Evolutionary conservation across 2,797 vertebrate species (phyloP), one percentile per base, ranked within the genome.

Genomic region (Limosa lapponica): DNA sequence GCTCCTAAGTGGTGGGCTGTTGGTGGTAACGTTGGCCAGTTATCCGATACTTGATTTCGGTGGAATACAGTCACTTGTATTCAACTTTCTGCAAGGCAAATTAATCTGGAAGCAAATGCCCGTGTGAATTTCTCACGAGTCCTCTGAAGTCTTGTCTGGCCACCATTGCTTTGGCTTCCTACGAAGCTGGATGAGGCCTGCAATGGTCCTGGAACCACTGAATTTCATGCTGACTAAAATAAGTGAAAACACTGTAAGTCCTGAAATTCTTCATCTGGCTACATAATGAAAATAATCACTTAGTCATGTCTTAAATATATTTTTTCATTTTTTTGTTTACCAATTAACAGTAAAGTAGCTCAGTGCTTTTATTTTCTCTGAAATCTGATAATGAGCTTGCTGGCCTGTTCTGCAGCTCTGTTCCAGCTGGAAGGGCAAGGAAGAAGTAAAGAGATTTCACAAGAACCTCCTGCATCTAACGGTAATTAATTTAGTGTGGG

Each of bases 371-470:
- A 24, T 90, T 92, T 83, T 81, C 46, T 81, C 54, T 82, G 62
- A 66, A 84, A 66, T 58, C 19, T 41, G 46, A n/a, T 70, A 7
- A 2, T 41, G 43, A 84, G 39, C 24, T 58, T 72, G n/a, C 34
- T 39, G 39, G 34, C 28, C 54, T 61, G 7, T 77, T 82, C 82
- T 49, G 66, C 18, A 57, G 44, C 81, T 84, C 51, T 69, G 6
- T 82, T 87, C 77, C 86, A 80, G 39, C 58, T 79, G 66, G 44
- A 89, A 89, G 8, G 23, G 23, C 59, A 80, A 69, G 61, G 43
- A 91, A 39, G 13, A 87, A 92, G 34, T 48, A 52, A 83, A 66
- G 43, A 72, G 14, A 58, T 91, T 59, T 91, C 87, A 90, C 34
- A 67, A 89, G 18, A 93, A 49, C 48, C 34, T 70, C 25, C 64